Evolutionary conservation across 2,888 invertebrate genomes (phyloP).

Genomic region (Apodemia mormo): DNA sequence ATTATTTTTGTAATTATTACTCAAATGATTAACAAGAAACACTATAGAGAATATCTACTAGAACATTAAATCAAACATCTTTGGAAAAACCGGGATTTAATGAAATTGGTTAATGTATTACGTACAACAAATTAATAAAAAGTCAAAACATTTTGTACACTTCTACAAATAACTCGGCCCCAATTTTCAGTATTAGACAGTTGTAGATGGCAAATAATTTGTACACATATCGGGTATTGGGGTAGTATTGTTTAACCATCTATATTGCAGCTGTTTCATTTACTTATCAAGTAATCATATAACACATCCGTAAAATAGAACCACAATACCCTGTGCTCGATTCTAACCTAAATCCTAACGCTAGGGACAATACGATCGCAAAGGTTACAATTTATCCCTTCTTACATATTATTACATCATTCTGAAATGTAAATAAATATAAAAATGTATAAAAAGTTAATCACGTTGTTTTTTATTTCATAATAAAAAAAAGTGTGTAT

Average conservation of each 20-base stretch:
- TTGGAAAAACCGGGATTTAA: no score
- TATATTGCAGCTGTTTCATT: conserved; percentile 54
- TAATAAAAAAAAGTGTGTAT: neutral
- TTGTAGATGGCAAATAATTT: conserved; percentile 65
- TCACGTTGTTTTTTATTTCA: neutral
- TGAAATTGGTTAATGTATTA: no score
- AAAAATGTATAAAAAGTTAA: conserved; percentile 1
- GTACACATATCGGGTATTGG: conserved; percentile 75
- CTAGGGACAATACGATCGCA: conserved; percentile 79
- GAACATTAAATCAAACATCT: no score
- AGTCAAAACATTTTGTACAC: no score
- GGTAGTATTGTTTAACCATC: conserved; percentile 71
- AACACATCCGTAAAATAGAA: conserved; percentile 78
- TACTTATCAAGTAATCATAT: conserved; percentile 66
- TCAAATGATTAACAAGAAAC: no score
- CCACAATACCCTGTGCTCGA: conserved; percentile 81
- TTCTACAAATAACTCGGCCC: conserved; percentile 38
- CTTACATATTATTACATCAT: neutral
- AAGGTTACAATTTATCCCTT: conserved; percentile 56
- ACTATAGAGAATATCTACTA: no score
- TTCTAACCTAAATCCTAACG: conserved; percentile 75
- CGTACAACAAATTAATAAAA: no score
- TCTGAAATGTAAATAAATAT: neutral
- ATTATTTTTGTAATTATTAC: no score
- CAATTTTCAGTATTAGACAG: conserved; percentile 58